Base-by-base conservation (phyloP, 92 coral and sea anemone genomes). In the Heliopora coerulea region DNA sequence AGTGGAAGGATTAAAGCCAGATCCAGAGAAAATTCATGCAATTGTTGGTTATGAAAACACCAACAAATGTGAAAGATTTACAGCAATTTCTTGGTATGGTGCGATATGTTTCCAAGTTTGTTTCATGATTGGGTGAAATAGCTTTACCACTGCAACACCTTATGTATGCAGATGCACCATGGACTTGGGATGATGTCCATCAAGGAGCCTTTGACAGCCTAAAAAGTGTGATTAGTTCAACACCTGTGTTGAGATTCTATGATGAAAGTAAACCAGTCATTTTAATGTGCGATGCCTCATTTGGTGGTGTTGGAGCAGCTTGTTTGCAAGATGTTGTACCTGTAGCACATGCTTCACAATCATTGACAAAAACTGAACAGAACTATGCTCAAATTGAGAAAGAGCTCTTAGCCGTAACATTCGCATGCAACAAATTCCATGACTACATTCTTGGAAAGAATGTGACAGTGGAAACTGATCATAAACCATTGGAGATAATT, bases 21-120 rank as follows among this genome's bases (percentile, higher is more conserved):
- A 66, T 46, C 59, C 64, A 56, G 49, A 33, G 27, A 73, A 81
- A 62, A 49, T 80, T 27, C 59, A 26, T 0, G 84, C 80, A 18
- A 62, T 60, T 14, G 33, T 48, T n/a, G 54, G 80, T 59, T 15
- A 81, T 73, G 80, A 70, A 40, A 49, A 34, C 56, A 24, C 80
- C 80, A 37, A 34, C 48, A 37, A 25, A 70, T 32, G 46, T 46
- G 19, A 65, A 62, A 59, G 56, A 61, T 24, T 39, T 62, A 2
- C 75, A 29, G 57, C 80, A 75, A 62, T 81, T 81, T 31, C 68
- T 74, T 48, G 74, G 66, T 54, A 48, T 73, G 85, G 61, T 73
- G 21, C 65, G 46, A 11, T 70, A 81, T 21, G 65, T 50, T 11
- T 56, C 74, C 49, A 81, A 74, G 65, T 81, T 81, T 59, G 59